These are phyloP conservation scores for Gasterosteus aculeatus DNA, from an alignment of 2,113 vertebrate species.

Conservation along the genomic window DNA sequence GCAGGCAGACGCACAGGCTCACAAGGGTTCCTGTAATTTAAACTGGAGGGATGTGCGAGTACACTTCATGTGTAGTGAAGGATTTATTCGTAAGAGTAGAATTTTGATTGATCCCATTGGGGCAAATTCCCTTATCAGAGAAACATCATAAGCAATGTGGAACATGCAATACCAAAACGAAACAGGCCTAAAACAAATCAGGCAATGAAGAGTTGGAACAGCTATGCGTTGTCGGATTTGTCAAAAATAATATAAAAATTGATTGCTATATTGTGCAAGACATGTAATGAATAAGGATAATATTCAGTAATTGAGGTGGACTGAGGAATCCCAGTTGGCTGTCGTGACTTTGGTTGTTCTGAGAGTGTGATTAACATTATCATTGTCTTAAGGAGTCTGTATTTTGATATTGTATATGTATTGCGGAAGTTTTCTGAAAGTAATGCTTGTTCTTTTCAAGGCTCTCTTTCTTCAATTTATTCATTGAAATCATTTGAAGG, in stretches of 20 bases:
- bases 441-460: neutral
- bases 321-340: neutral
- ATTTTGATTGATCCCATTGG: conserved; percentile 26
- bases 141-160: conserved; percentile 12
- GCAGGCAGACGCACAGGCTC: conserved; percentile 31
- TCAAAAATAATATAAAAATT: neutral
- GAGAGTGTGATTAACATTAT: neutral
- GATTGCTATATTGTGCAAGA: neutral
- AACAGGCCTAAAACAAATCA: conserved; percentile 1
- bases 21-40: conserved; percentile 36
- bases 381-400: neutral
- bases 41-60: conserved; percentile 31
- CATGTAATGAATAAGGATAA: conserved; percentile 12
- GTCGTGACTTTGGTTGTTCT: neutral
- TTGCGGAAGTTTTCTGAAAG: neutral
- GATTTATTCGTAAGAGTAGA: conserved; percentile 37
- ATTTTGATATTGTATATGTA: neutral
- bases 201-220: neutral
- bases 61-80: conserved; percentile 26
- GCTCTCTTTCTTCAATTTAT: conserved; percentile 4
- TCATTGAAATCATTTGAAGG: conserved; percentile 8
- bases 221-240: neutral
- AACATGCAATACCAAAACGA: neutral
- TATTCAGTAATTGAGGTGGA: neutral
- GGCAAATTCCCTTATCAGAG: conserved; percentile 9